Percentiles rank a stretch among this genome's conserved stretches.
Conservation (phyloP, 1,140 invertebrate genomes). For the Zophobas morio region DNA sequence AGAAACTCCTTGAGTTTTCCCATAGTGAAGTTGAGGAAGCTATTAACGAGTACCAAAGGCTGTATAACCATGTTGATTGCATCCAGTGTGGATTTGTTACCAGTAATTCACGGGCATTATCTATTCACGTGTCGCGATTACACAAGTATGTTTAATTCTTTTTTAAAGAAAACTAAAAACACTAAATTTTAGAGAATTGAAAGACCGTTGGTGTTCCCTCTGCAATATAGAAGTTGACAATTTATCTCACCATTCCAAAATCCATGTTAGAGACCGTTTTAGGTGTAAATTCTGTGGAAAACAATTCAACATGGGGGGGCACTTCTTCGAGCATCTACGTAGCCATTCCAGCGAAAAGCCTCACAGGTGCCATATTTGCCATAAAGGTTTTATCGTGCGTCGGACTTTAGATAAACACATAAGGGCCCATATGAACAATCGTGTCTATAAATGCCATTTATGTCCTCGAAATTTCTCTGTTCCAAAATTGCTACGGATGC, state of each 20-base stretch:
- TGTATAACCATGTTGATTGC: constrained; percentile 7
- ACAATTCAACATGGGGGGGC: constrained; percentile 2
- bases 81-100: constrained; percentile 34
- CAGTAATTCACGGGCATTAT: constrained; percentile 32
- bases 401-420: constrained; percentile 82
- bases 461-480: constrained; percentile 67
- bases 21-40: constrained; percentile 1
- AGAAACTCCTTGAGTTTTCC: not conserved
- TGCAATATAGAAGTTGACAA: constrained; percentile 44
- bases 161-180: not conserved
- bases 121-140: constrained; percentile 39
- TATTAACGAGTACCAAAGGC: not conserved
- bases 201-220: constrained; percentile 43
- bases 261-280: not conserved
- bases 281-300: constrained; percentile 45
- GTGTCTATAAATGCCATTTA: constrained; percentile 86
- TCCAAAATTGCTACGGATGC: not conserved
- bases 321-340: constrained; percentile 42
- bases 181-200: constrained; percentile 37
- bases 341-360: constrained; percentile 37
- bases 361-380: constrained; percentile 32
- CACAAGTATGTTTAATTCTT: constrained; percentile 36
- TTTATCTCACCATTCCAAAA: constrained; percentile 14
- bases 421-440: constrained; percentile 80
- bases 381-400: constrained; percentile 51